Evolutionary conservation across 1,140 invertebrate species (phyloP), one percentile per base, ranked within the genome.

Genomic region (Potamilus streckersoni): DNA sequence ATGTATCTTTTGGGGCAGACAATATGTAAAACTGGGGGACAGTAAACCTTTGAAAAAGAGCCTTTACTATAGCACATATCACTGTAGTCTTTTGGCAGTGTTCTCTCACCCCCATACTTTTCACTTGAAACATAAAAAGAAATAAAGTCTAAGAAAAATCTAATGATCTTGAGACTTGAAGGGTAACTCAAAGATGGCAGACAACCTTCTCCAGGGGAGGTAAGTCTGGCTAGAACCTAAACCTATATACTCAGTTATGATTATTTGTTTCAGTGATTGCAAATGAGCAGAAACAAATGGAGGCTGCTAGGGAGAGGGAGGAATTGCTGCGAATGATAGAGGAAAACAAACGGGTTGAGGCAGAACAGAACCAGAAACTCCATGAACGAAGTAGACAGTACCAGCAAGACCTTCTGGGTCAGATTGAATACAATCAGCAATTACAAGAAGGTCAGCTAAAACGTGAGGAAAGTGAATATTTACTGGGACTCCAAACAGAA

Each of bases 391-490:
- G 72, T 55, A 49, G 49, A 65, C 58, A 57, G n/a, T 77, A 77
- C 70, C 75, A 77, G 58, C 60, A 58, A 49, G 75, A 77, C 58
- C 64, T 77, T 5, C 20, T 49, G 2, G 75, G 75, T 61, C 75
- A 77, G 75, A 77, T 77, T 69, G 75, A 77, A 31, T 63, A 77
- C 31, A 77, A 77, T 55, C 75, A 77, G 64, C 62, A 62, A 15
- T 17, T 72, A 2, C 61, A 55, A 4, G 49, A 71, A 17, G 55
- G 64, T 8, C 69, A 72, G 64, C 73, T 77, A 58, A 65, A 72
- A 31, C 75, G 75, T 13, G 75, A 77, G 16, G 75, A 77, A 20
- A 19, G 69, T 19, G 70, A 77, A n/a, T 77, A 77, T 57, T 56
- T 67, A 17, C 72, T 55, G 64, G 75, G 75, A 27, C 72, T 77